These are phyloP conservation scores for Patiria miniata DNA, from an alignment of 35 echinoderm and acorn worm species.

Conservation along the genomic window DNA sequence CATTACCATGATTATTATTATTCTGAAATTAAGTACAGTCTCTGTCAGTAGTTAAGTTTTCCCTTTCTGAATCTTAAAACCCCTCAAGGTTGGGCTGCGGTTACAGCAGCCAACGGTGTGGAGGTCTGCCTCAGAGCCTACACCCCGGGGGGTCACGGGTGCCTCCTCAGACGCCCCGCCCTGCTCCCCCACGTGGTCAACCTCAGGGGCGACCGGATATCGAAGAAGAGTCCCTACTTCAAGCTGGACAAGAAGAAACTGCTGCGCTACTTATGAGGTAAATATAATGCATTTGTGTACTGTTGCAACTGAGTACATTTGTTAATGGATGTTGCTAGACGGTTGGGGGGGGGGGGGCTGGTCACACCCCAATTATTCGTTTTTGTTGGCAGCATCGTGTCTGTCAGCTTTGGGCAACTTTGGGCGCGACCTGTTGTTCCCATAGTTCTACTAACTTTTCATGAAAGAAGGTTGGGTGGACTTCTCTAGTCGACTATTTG, in stretches of 20 bases:
- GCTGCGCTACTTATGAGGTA: conserved; percentile 31
- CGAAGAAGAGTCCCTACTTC: conserved; percentile 66
- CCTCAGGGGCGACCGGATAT: conserved; percentile 49
- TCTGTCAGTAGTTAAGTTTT: too few relatives aligned
- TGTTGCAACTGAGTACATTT: too few relatives aligned
- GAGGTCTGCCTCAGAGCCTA: conserved; percentile 60
- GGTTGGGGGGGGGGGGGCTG: too few relatives aligned
- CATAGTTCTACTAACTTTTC: too few relatives aligned
- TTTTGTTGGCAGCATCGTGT: too few relatives aligned
- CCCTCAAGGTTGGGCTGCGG: conserved; percentile 79
- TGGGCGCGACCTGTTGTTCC: too few relatives aligned
- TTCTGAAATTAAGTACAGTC: too few relatives aligned
- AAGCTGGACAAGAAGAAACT: conserved; percentile 56
- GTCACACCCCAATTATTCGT: too few relatives aligned
- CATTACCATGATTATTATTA: not conserved
- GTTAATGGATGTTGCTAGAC: too few relatives aligned
- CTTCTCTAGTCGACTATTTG: too few relatives aligned
- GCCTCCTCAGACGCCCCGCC: conserved; percentile 65
- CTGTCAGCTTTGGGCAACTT: too few relatives aligned
- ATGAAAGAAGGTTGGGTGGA: too few relatives aligned
- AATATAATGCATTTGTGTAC: not conserved
- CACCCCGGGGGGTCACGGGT: conserved; percentile 83
- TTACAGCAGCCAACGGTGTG: conserved; percentile 68
- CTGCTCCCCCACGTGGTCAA: conserved; percentile 82
- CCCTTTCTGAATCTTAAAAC: not conserved